A percentile compares a stretch with the other conserved stretches of the same genome.
phyloP scores from a whole-genome alignment of 2,797 vertebrate genomes.

The Prunella strophiata region DNA sequence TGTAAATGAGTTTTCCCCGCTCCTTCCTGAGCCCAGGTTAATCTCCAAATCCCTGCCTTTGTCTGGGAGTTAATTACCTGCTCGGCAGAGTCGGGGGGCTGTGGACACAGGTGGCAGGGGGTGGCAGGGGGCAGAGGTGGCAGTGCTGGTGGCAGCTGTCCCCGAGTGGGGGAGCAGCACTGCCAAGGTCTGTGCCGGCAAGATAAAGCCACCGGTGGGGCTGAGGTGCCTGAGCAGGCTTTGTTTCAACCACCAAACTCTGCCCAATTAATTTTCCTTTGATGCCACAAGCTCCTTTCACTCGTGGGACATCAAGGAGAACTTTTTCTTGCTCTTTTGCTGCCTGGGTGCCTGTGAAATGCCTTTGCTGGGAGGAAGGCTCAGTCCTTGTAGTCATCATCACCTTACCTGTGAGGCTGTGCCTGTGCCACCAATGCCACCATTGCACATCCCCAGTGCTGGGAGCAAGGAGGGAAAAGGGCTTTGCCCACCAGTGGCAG shows the following conservation, averaged over 20 bases:
- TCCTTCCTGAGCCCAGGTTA: constrained; percentile 66
- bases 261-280: constrained; percentile 36
- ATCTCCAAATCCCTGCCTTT: constrained; percentile 79
- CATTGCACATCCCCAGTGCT: neutral
- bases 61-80: constrained; percentile 80
- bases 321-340: neutral
- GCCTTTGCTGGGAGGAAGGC: neutral
- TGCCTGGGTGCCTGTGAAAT: neutral
- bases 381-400: neutral
- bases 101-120: neutral
- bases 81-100: constrained; percentile 31
- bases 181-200: neutral
- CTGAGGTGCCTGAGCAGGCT: neutral
- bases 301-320: neutral
- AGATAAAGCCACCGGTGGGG: constrained; percentile 27
- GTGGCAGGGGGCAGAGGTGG: neutral
- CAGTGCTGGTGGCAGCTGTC: neutral
- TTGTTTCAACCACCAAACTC: neutral
- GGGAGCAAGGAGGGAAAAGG: neutral
- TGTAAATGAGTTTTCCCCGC: constrained; percentile 78
- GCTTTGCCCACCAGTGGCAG: neutral
- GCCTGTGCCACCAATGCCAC: neutral
- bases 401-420: neutral
- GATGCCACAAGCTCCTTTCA: neutral
- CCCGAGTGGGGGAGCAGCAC: neutral